phyloP scores from a whole-genome alignment of 2,888 invertebrate species.

The Scaptomyza reducta region DNA sequence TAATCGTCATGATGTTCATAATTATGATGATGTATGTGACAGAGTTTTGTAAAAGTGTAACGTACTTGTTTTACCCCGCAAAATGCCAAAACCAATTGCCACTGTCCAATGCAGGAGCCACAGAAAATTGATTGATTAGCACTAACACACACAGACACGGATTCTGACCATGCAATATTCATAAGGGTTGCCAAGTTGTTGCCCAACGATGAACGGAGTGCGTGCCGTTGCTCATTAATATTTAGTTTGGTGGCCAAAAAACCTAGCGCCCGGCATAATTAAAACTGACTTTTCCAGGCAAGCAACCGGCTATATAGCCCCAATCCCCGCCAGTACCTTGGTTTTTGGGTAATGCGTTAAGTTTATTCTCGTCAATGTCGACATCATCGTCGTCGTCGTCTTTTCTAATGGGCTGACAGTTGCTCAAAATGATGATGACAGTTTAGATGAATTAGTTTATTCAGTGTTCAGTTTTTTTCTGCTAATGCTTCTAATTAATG shows the following conservation, averaged over 20 bases:
- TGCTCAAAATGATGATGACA: slow-evolving; percentile 80
- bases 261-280: slow-evolving; percentile 63
- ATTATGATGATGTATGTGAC: slow-evolving; percentile 28
- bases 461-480: slow-evolving; percentile 35
- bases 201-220: slow-evolving; percentile 17
- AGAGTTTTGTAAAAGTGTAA: slow-evolving; percentile 14
- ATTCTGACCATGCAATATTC: slow-evolving; percentile 67
- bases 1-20: slow-evolving; percentile 7
- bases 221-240: slow-evolving; percentile 71
- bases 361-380: slow-evolving; percentile 75
- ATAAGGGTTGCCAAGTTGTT: slow-evolving; percentile 59
- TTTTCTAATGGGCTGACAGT: slow-evolving; percentile 73
- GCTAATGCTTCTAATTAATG: slow-evolving; percentile 76
- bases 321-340: background rate
- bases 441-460: slow-evolving; percentile 79
- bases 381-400: slow-evolving; percentile 25
- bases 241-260: slow-evolving; percentile 42
- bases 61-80: slow-evolving; percentile 41
- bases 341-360: slow-evolving; percentile 64
- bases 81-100: slow-evolving; percentile 52
- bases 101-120: slow-evolving; percentile 33
- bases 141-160: slow-evolving; percentile 8
- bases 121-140: slow-evolving; percentile 71
- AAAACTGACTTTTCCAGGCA: slow-evolving; percentile 73
- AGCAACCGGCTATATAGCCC: slow-evolving; percentile 32